Base-by-base conservation (phyloP, 92 coral and sea anemone genomes). In the Porites lobata region DNA sequence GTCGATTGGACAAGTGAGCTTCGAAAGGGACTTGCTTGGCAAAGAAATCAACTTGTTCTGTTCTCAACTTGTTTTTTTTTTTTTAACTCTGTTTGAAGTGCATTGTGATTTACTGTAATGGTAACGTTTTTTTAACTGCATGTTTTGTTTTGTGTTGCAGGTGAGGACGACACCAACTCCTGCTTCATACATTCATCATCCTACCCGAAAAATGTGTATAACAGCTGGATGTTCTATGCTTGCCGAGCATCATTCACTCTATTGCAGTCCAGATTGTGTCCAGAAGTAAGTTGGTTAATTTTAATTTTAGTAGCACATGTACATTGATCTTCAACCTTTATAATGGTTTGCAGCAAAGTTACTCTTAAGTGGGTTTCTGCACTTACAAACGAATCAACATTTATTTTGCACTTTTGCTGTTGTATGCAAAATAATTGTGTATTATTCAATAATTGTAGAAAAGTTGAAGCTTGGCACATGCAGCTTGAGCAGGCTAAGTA, bases 111-210 rank as follows among this genome's bases (percentile, higher is more conserved):
- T 18, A 15, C 9, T 9, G 20, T n/a, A 67, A 22, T 67, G 72
- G 38, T 9, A 18, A 67, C 72, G 0, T 11, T 9, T 14, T 9
- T 9, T 24, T 11, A 9, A n/a, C 72, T n/a, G 38, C 47, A 67
- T 22, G 12, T 80, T 56, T 18, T 19, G 47, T 80, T 8, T 62
- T 73, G 50, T 22, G 3, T 1, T 64, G 0, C 14, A 84, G 87
- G 87, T 84, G 64, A 84, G 86, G 56, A 82, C 99, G 50, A 96
- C 99, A 29, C 99, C 99, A 26, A 96, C 99, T 0, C 99, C 99
- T 57, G 99, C 95, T 13, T 96, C 96, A 3, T 92, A 90, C 69
- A 20, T 87, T 53, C 72, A 75, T 18, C 89, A 78, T 18, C 94
- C 81, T 24, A 59, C 93, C 56, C 90, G 87, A 26, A 88, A 88